Conservation (phyloP, 35 echinoderm and acorn worm genomes). For the Ophiothrix spiculata region DNA sequence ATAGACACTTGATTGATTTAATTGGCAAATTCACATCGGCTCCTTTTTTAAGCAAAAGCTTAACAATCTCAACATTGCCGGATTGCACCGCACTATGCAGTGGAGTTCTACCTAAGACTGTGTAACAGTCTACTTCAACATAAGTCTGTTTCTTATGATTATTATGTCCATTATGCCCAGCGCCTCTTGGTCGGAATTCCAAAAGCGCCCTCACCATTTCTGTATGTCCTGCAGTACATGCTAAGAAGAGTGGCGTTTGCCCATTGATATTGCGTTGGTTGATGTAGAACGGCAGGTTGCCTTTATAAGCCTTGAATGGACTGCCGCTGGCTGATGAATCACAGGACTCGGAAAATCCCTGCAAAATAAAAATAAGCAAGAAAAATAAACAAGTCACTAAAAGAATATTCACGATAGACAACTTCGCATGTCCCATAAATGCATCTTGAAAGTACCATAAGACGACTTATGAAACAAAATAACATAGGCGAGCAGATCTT, state of each 20-base stretch:
- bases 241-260: slow-evolving; percentile 83
- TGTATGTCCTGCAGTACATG: slow-evolving; percentile 64
- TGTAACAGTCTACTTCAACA: slow-evolving; percentile 84
- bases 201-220: slow-evolving; percentile 59
- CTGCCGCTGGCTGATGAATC: slow-evolving; percentile 35
- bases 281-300: slow-evolving; percentile 77
- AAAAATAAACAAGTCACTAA: not conserved
- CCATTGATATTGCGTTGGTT: slow-evolving; percentile 74
- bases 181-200: slow-evolving; percentile 66
- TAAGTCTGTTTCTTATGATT: slow-evolving; percentile 45
- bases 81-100: slow-evolving; percentile 72
- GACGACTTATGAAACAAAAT: too few species aligned
- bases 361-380: not conserved
- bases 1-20: slow-evolving; percentile 67
- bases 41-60: slow-evolving; percentile 65
- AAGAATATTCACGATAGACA: too few species aligned
- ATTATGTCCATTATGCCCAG: slow-evolving; percentile 8
- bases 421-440: too few species aligned
- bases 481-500: too few species aligned
- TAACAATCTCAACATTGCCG: slow-evolving; percentile 75
- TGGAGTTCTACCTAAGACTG: slow-evolving; percentile 79
- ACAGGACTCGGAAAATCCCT: slow-evolving; percentile 33
- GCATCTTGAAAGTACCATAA: too few species aligned
- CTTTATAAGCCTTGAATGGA: slow-evolving; percentile 82
- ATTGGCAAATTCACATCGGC: slow-evolving; percentile 87